Evolutionary conservation across 2,113 vertebrate genomes (phyloP), one percentile per base, ranked within the genome.

Genomic region (Spea multiplicata): DNA sequence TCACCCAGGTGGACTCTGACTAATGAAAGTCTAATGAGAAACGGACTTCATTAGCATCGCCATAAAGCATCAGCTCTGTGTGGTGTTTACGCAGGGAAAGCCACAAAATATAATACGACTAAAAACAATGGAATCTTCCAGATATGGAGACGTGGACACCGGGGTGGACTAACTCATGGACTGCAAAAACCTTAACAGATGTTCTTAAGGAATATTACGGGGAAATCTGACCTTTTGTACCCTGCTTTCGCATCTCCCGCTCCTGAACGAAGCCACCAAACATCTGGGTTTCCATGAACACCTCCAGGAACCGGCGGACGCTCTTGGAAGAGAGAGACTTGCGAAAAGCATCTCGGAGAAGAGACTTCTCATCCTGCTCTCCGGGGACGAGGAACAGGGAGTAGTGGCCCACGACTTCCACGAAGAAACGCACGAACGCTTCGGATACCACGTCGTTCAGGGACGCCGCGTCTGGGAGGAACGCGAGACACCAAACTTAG

Each of bases 281-380:
- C 97, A 98, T 99, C 89, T 99, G 97, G 46, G 97, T 98, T 88
- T 99, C 97, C 97, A 99, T 99, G 88, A 99, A 99, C 84, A 99
- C 96, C 47, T 98, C 97, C 76, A 99, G 90, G 87, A 99, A 99
- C 75, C 97, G 95, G 1, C 97, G 97, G 89, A 99, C 93, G 64
- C 97, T 99, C 88, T 99, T 99, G 12, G 97, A 99, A 14, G 96
- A 96, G 86, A 99, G 96, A 5, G 97, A 97, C 86, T 99, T 99
- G 82, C 97, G 96, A 88, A 99, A 99, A 81, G 96, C 91, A 81
- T 98, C 97, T 76, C 96, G 93, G 86, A 98, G 97, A 86, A 99
- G 97, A 83, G 92, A 83, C 4, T 96, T 94, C 85, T 98, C 95
- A 6, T 96, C 96, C 17, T 95, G 95, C 84, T 99, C 97, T 46